Evolutionary conservation across 2,797 vertebrate species (phyloP), one percentile per base, ranked within the genome.

Genomic region (Cyprinodon diabolis): DNA sequence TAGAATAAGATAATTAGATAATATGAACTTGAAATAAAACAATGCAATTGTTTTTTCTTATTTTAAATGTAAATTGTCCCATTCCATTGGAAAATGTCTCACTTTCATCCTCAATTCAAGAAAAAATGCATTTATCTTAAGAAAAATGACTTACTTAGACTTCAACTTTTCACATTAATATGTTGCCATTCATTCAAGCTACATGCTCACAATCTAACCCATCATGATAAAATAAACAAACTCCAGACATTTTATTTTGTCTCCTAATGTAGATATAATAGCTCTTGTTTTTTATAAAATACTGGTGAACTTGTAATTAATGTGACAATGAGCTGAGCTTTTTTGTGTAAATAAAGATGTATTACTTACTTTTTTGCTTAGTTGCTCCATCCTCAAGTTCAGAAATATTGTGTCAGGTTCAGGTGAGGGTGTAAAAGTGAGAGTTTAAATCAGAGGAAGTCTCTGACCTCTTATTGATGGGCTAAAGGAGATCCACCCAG

Each of bases 361-460:
- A 25, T 76, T 71, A 93, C 92, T 92, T 90, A 90, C 90, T 76
- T 51, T 90, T 72, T 69, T 72, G 45, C 69, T 72, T 43, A 69
- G 73, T 68, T 78, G 68, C 54, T 75, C 72, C 40, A 47, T 76
- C 68, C 82, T 51, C 75, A 80, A 48, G 73, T 58, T 81, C 56
- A 72, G 71, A 80, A 80, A 66, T 62, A 65, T 62, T 70, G 66
- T 63, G 35, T 15, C 62, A 71, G 69, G 45, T 60, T 75, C 45
- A 57, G 62, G 58, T 75, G 78, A 76, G 56, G 87, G 78, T 76
- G 78, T 79, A 40, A 82, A 72, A 77, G 14, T 69, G 47, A 30
- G 69, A 63, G 25, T 60, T 90, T 82, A 89, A 83, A 84, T 63
- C 60, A n/a, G 72, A 12, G 51, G 49, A 51, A 14, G 76, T 66